Evolutionary conservation across 2,797 vertebrate genomes (phyloP), one percentile per base, ranked within the genome.

Genomic region (Pantherophis vulpinus): DNA sequence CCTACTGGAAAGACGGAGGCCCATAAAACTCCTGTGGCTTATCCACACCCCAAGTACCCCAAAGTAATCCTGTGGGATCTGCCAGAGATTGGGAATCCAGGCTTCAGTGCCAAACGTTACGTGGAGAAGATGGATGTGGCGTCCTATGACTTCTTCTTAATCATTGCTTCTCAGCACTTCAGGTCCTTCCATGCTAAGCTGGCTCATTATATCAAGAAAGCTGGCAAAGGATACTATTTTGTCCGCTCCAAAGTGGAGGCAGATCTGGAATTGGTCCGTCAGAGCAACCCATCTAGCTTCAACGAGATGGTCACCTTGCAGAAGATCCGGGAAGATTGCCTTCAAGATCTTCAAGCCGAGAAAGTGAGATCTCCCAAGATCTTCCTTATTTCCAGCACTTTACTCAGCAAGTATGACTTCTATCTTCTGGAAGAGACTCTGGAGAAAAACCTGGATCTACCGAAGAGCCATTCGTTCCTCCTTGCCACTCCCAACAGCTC

Each of bases 1-100:
- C 47, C 29, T 13, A 93, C 91, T 29, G 27, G 94, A 0, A 93
- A 88, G 37, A 91, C 47, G 54, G 90, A 94, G 20, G 86, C 79
- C 58, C 89, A 3, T 8, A 93, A 9, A 79, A 58, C 93, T 11
- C 74, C 91, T n/a, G 51, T 23, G 9, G 18, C 93, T 3, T 96
- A 96, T 56, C 8, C 51, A 1, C 95, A 97, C 89, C 96, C 94
- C 11, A 91, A 66, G 8, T 94, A 94, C 37, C 89, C 90, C 11
- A 96, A 95, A 1, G 95, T 97, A 14, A 86, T 92, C 18, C 74
- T 96, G 29, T 97, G 97, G 97, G 96, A 97, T 66, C 93, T 97
- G 32, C 97, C 96, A 0, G 96, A 95, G 16, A 96, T 96, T 23
- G 95, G 94, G 32, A 93, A 94, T 9, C 94, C 94, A 1, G 47